A percentile compares a stretch with the other conserved stretches of the same genome.
Conservation (phyloP, 2,888 invertebrate species). For the Patella ulyssiponensis region DNA sequence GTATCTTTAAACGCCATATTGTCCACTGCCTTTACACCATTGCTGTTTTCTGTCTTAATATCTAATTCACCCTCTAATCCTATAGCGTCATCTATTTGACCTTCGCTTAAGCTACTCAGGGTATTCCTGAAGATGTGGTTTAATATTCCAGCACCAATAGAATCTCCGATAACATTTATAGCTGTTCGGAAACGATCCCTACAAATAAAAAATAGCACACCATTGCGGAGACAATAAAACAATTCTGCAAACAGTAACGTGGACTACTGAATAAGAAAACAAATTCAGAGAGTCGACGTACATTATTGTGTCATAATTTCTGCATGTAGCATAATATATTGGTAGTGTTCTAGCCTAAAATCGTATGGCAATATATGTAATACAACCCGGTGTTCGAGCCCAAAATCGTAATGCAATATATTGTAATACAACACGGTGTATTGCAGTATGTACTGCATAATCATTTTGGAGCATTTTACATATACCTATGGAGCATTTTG, state of each 20-base stretch:
- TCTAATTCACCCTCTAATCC: neutral
- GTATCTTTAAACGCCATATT: neutral
- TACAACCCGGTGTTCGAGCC: no score
- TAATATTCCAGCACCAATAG: conserved; percentile 91
- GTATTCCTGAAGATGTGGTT: conserved; percentile 76
- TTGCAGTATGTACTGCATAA: no score
- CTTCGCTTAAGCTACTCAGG: conserved; percentile 23
- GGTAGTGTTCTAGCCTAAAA: no score
- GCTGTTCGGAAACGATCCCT: conserved; percentile 78
- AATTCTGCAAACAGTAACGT: neutral
- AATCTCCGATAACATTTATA: conserved; percentile 94
- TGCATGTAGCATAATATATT: no score
- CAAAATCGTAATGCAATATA: no score
- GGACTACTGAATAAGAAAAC: neutral
- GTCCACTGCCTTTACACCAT: neutral
- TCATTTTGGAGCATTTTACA: no score
- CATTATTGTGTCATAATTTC: no score
- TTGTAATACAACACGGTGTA: no score
- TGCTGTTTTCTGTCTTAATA: neutral
- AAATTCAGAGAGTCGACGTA: neutral
- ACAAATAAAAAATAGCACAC: conserved; percentile 16
- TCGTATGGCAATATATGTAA: no score
- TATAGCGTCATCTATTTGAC: neutral
- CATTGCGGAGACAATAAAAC: neutral
- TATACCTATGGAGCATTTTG: no score